Evolutionary conservation across 2,113 vertebrate genomes (phyloP), one percentile per base, ranked within the genome.

Genomic region (Lepus timidus): DNA sequence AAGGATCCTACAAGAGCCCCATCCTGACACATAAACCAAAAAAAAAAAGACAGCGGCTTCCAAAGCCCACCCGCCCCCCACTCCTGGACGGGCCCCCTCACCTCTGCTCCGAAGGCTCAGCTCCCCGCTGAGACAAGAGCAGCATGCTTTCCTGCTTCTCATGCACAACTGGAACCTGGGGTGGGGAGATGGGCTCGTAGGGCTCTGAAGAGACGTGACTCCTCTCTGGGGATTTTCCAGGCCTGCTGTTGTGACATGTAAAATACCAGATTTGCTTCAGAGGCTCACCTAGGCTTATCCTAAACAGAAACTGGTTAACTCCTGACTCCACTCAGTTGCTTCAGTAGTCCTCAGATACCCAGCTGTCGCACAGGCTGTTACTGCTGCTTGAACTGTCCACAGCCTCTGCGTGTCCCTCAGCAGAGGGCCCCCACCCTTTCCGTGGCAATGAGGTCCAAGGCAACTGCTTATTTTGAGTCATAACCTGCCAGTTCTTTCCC

Each of bases 181-280:
- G 99, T 9, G 99, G 99, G 0, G 99, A 99, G 97, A 99, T 99
- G 80, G 99, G 99, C 97, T 99, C 99, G 16, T 99, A 99, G 95
- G 98, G 98, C 94, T 99, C 99, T 83, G 99, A 98, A 27, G 98
- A 97, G 93, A 99, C 97, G 11, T 99, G 98, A 67, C 98, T 99
- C 96, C 99, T 99, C 88, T 99, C 99, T 61, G 99, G 99, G 97
- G 99, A 99, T 94, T 99, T 99, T 67, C 99, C 99, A 95, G 99
- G 99, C 96, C 99, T 99, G 85, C 20, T 96, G 70, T 75, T 52
- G 71, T 17, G 92, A 97, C 79, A 97, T 22, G 92, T 0, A 58
- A 85, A 36, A 79, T 13, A 86, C 92, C 52, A 96, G 52, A 65
- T 3, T 64, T 81, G 67, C 14, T 87, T 64, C n/a, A 22, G 55